Base-by-base conservation (phyloP, 2,888 invertebrate genomes). In the Athalia rosae region DNA sequence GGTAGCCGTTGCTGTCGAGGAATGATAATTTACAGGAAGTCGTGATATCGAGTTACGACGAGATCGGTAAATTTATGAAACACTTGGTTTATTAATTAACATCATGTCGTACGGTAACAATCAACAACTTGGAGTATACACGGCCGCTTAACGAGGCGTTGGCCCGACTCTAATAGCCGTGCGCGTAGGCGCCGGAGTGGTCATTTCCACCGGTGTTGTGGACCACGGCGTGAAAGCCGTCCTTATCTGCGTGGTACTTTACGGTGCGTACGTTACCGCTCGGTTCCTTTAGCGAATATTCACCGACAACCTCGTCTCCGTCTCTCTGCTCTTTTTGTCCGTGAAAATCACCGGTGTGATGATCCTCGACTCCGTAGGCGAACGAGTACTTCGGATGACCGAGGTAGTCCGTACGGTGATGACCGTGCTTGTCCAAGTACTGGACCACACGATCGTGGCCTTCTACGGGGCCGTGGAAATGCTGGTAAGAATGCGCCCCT, bases 131-230 rank as follows among this genome's bases (percentile, higher is more conserved):
- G n/a, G 43, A 28, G 28, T 28, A 28, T 58, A 56, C 41, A 71
- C 45, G 71, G 71, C n/a, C n/a, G n/a, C 45, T 58, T 11, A 71
- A 71, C 71, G 58, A 71, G 45, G 50, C 28, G 28, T 28, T 43
- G 28, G 71, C 43, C 41, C n/a, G 58, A 58, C 71, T 71, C 71
- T 71, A 71, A 71, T 71, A 45, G 58, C 77, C 77, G 28, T 58
- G 56, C 41, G 61, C 78, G 59, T 78, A 78, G 74, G 73, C 62
- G 48, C 74, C 66, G 43, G 78, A 78, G 50, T 78, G 78, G 66
- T 78, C 78, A 74, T 78, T 78, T 43, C 76, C 74, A 15, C 78
- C 76, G 66, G 62, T 74, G 76, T 78, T 78, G 78, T 76, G 78
- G 47, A 78, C 78, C 64, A 78, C 64, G 50, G 74, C 78, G 45